Percentiles rank a stretch among this genome's conserved stretches.
Evolutionary conservation across 1,140 invertebrate species (phyloP).

Genomic region (Micrasema minimum): DNA sequence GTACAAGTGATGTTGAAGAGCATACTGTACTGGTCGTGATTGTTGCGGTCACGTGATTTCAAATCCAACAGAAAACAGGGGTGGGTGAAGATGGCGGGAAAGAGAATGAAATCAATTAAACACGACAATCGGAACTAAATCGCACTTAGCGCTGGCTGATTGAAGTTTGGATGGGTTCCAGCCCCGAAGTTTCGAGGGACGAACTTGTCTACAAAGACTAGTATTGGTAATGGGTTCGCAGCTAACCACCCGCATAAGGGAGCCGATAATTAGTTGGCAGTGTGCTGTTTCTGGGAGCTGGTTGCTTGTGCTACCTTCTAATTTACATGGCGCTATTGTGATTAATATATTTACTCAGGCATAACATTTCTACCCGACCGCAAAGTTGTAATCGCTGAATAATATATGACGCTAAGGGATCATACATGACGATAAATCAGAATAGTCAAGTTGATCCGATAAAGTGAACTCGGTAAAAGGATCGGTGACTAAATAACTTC

Average conservation of each 20-base stretch:
- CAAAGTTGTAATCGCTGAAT: too few species aligned
- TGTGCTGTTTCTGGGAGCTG: neutral
- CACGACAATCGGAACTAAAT: slow-evolving; percentile 44
- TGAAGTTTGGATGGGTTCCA: slow-evolving; percentile 39
- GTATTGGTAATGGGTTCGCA: neutral
- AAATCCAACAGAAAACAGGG: neutral
- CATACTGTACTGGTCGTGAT: neutral
- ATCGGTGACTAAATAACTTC: too few species aligned
- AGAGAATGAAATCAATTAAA: slow-evolving; percentile 49
- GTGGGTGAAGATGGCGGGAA: neutral
- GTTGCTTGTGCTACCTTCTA: too few species aligned
- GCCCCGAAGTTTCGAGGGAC: slow-evolving; percentile 24
- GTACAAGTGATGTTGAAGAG: neutral
- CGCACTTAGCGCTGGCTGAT: slow-evolving; percentile 43
- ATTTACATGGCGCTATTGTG: too few species aligned
- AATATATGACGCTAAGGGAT: too few species aligned
- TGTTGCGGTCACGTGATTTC: slow-evolving; percentile 38
- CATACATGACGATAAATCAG: too few species aligned
- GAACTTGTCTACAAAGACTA: slow-evolving; percentile 20
- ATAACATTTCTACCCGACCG: too few species aligned
- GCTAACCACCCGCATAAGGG: neutral
- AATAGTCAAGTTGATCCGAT: too few species aligned
- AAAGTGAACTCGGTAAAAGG: too few species aligned
- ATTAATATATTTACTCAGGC: too few species aligned
- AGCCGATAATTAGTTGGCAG: slow-evolving; percentile 12